phyloP scores from a whole-genome alignment of 2,888 invertebrate species.

The Theodoxus fluviatilis region DNA sequence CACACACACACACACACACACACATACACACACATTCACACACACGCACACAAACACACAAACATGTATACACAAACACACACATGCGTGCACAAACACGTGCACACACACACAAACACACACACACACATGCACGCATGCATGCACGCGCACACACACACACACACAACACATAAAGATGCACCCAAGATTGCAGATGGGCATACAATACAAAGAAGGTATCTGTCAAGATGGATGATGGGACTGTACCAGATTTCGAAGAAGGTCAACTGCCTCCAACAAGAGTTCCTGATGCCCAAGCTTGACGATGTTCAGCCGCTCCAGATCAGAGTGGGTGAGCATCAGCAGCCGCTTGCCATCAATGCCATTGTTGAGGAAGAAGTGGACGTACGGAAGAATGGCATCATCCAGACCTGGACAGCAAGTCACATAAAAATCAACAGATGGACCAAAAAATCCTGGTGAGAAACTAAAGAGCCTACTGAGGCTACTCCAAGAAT shows the following conservation, averaged over 20 bases:
- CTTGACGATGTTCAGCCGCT: constrained; percentile 82
- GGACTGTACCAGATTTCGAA: constrained; percentile 88
- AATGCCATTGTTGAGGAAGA: constrained; percentile 81
- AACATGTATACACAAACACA: too few species aligned
- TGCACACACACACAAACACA: too few species aligned
- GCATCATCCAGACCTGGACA: constrained; percentile 78
- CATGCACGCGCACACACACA: too few species aligned
- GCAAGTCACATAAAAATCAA: constrained; percentile 21
- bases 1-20: too few species aligned
- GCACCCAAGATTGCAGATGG: too few species aligned
- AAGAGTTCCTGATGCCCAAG: constrained; percentile 94
- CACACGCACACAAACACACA: too few species aligned
- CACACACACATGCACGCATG: too few species aligned
- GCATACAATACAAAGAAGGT: too few species aligned
- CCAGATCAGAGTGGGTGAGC: constrained; percentile 86
- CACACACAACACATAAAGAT: too few species aligned
- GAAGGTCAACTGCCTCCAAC: constrained; percentile 88
- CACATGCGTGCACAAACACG: too few species aligned
- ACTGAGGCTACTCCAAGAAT: not conserved
- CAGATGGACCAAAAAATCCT: not conserved
- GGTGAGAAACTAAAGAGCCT: not conserved
- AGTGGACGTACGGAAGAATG: constrained; percentile 81
- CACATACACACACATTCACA: too few species aligned
- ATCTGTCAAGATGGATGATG: too few species aligned
- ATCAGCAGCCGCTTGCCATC: constrained; percentile 83